phyloP scores from a whole-genome alignment of 1,140 invertebrate genomes.

The Macrobrachium rosenbergii region DNA sequence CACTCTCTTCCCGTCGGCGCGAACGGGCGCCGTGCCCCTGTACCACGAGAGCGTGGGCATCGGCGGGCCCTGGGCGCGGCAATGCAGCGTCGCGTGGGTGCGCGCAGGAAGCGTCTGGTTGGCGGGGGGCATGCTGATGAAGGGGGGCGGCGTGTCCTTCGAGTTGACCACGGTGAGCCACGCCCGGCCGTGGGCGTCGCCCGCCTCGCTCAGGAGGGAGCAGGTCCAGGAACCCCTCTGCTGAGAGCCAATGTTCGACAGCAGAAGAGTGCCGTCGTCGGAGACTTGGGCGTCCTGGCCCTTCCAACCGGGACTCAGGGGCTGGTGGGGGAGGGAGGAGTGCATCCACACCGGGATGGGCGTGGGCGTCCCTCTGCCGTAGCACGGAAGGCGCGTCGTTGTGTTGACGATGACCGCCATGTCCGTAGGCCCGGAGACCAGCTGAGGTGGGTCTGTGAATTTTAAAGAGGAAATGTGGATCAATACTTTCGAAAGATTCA shows the following conservation, averaged over 20 bases:
- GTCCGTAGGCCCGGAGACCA: conserved; percentile 77
- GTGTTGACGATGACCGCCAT: conserved; percentile 78
- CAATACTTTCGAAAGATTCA: neutral
- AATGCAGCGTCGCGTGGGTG: conserved; percentile 51
- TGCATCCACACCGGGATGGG: conserved; percentile 84
- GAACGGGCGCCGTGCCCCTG: conserved; percentile 50
- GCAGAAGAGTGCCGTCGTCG: conserved; percentile 45
- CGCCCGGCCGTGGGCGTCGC: conserved; percentile 45
- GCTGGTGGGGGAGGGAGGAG: conserved; percentile 70
- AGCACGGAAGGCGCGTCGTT: conserved; percentile 79
- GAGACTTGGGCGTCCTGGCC: conserved; percentile 31
- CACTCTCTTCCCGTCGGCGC: conserved; percentile 45
- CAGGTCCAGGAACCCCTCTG: conserved; percentile 61
- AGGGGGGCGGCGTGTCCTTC: conserved; percentile 47
- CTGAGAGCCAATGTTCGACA: neutral
- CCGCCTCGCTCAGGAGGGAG: conserved; percentile 54
- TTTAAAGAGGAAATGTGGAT: conserved; percentile 21
- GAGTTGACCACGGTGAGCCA: conserved; percentile 55
- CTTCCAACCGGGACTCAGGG: conserved; percentile 56
- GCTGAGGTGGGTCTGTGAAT: conserved; percentile 77
- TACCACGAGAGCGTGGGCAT: conserved; percentile 57
- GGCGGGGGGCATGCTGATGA: conserved; percentile 54
- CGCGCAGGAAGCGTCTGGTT: conserved; percentile 60
- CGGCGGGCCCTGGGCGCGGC: conserved; percentile 56
- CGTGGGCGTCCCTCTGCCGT: conserved; percentile 78